A percentile compares a stretch with the other conserved stretches of the same genome.
Conservation (phyloP, 37 sponge, comb jelly and placozoan genomes). For the Mnemiopsis leidyi region DNA sequence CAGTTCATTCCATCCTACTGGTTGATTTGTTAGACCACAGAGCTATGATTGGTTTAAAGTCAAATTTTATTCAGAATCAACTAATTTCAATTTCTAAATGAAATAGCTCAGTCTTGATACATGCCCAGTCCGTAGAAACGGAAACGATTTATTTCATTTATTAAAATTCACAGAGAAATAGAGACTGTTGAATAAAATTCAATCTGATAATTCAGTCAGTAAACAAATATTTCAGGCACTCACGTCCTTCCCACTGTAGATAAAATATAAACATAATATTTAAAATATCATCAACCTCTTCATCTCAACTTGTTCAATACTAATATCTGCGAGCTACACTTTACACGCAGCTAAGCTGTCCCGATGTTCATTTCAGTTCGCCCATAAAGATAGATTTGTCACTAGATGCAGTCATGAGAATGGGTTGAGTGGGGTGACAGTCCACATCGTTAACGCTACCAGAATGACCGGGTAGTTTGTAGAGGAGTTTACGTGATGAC, state of each 20-base stretch:
- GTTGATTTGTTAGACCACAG: no score
- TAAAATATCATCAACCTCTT: not conserved
- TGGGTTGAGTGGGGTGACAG: conserved; percentile 95
- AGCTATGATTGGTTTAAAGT: no score
- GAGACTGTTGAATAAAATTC: not conserved
- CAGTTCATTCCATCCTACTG: not conserved
- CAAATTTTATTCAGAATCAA: no score
- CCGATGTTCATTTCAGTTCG: conserved; percentile 72
- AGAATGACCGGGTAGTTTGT: conserved; percentile 92
- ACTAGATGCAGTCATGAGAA: conserved; percentile 76
- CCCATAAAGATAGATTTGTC: conserved; percentile 92
- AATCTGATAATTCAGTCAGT: not conserved
- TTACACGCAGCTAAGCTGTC: no score
- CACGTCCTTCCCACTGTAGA: not conserved
- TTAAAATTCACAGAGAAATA: no score
- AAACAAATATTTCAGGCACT: not conserved
- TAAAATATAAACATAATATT: not conserved
- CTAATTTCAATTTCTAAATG: no score
- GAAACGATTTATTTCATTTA: no score
- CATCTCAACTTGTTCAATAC: not conserved
- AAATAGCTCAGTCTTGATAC: no score
- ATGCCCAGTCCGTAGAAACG: no score
- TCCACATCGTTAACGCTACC: conserved; percentile 96
- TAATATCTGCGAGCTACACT: no score
- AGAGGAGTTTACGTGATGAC: conserved; percentile 74